A percentile compares a stretch with the other conserved stretches of the same genome.
Evolutionary conservation across 2,888 invertebrate genomes (phyloP).

Genomic region (Andricus quercusramuli): DNA sequence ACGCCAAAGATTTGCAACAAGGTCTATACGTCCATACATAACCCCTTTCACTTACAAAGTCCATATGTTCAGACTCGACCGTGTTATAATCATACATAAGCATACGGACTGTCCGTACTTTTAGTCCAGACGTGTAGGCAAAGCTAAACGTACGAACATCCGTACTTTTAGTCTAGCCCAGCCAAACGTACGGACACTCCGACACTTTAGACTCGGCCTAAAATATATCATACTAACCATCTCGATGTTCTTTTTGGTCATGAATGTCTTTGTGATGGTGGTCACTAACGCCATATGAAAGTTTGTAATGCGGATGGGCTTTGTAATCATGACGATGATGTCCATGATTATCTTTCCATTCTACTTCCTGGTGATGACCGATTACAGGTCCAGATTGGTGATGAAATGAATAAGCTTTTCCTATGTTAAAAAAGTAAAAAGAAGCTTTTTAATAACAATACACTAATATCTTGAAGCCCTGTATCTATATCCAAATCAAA

Average conservation of each 20-base stretch:
- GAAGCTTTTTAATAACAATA: neutral
- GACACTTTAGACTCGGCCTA: too few relatives aligned
- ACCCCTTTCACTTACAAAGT: too few relatives aligned
- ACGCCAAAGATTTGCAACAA: too few relatives aligned
- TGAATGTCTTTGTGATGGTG: conserved; percentile 66
- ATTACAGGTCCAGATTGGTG: conserved; percentile 25
- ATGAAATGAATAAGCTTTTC: conserved; percentile 17
- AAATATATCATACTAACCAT: conserved; percentile 58
- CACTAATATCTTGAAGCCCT: neutral
- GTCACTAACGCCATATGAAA: conserved; percentile 64
- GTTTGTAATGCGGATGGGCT: conserved; percentile 67
- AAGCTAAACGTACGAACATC: too few relatives aligned
- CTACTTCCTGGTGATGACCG: conserved; percentile 61
- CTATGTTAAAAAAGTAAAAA: neutral
- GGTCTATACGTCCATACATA: too few relatives aligned
- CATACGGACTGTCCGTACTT: too few relatives aligned
- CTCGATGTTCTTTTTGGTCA: conserved; percentile 66
- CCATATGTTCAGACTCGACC: too few relatives aligned
- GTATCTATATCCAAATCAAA: neutral
- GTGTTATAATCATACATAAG: too few relatives aligned
- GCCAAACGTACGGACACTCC: too few relatives aligned
- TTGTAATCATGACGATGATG: conserved; percentile 64
- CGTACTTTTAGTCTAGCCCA: too few relatives aligned
- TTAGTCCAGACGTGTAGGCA: too few relatives aligned
- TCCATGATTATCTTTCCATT: conserved; percentile 66